A percentile compares a stretch with the other conserved stretches of the same genome.
These are phyloP conservation scores for Aldabrachelys gigantea DNA, from an alignment of 2,113 vertebrate genomes.

Conservation along the genomic window DNA sequence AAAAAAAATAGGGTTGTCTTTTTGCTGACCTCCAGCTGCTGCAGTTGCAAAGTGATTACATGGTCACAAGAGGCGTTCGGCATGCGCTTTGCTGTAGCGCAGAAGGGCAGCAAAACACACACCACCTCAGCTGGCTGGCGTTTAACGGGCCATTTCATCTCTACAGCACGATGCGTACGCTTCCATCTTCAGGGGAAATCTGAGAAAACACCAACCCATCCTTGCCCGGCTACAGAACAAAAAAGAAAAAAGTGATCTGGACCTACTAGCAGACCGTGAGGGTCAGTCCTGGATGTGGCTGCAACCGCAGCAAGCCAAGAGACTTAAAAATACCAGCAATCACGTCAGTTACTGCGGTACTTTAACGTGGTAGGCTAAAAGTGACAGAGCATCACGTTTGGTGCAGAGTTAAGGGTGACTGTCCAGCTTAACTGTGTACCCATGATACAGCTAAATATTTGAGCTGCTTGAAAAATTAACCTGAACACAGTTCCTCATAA, in stretches of 20 bases:
- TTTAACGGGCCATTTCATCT: background rate
- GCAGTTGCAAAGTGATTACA: background rate
- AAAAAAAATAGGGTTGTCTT: background rate
- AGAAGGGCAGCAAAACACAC: background rate
- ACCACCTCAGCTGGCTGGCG: background rate
- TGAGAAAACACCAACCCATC: background rate
- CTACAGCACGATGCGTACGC: no score
- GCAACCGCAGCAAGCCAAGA: background rate
- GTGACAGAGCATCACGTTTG: background rate
- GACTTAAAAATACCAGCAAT: background rate
- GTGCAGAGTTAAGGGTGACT: background rate
- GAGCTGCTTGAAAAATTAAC: background rate
- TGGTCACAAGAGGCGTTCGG: background rate
- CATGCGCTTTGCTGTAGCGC: rapidly evolving
- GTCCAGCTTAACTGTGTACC: background rate
- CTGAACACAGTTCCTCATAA: background rate
- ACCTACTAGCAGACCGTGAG: background rate
- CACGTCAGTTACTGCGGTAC: background rate
- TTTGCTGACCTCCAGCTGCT: background rate
- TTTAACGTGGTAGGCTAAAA: background rate
- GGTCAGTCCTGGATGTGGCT: background rate
- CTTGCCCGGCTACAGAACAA: background rate
- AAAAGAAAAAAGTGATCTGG: background rate
- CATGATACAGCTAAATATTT: background rate
- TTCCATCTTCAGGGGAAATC: background rate